Conservation (phyloP, 2,888 invertebrate species). For the Nycteola revayana region DNA sequence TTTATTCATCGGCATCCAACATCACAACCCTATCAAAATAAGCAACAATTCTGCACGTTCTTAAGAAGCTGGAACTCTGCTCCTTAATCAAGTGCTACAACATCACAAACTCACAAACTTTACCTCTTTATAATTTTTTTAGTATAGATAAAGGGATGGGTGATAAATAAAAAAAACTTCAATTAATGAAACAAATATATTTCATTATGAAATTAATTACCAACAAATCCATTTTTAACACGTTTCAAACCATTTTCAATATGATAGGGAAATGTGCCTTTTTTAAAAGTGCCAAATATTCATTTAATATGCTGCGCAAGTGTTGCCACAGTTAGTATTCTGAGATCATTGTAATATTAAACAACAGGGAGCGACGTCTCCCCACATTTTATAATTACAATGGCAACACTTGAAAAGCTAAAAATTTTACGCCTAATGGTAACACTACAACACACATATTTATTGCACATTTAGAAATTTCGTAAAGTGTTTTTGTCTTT, state of each 20-base stretch:
- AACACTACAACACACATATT: conserved; percentile 83
- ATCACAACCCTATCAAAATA: no score
- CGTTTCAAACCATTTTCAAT: conserved; percentile 80
- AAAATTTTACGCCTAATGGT: conserved; percentile 79
- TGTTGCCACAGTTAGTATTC: conserved; percentile 57
- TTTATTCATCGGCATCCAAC: no score
- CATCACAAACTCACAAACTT: no score
- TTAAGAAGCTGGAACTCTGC: no score
- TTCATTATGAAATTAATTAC: conserved; percentile 82
- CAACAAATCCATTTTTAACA: conserved; percentile 83
- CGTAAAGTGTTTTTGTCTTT: conserved; percentile 80
- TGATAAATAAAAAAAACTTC: conserved; percentile 59
- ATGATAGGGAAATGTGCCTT: conserved; percentile 80
- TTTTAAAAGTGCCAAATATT: conserved; percentile 81
- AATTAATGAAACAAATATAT: conserved; percentile 82
- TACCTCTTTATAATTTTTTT: no score
- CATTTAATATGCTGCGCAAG: conserved; percentile 65
- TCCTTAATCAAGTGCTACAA: no score
- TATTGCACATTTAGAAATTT: conserved; percentile 83
- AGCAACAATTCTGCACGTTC: no score
- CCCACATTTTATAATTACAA: conserved; percentile 38
- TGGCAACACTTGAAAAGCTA: conserved; percentile 58
- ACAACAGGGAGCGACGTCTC: conserved; percentile 43
- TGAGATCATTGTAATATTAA: conserved; percentile 70
- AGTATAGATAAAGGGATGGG: no score